Evolutionary conservation across 2,113 vertebrate genomes (phyloP), one percentile per base, ranked within the genome.

Genomic region (Ameiurus melas): DNA sequence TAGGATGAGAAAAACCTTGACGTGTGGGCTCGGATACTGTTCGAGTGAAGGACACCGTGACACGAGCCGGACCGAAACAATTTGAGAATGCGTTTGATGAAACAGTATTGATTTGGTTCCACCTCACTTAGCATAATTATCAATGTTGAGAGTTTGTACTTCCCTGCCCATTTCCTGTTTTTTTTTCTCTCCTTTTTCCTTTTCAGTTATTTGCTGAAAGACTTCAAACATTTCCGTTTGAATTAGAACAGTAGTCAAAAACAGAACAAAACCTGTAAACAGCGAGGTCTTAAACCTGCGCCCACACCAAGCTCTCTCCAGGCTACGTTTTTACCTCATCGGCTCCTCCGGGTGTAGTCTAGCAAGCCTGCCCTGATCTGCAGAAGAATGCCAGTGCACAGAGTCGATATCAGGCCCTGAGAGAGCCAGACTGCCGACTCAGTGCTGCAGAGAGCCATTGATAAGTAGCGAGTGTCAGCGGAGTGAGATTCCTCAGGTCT

Each of bases 91-190:
- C 96, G 95, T 93, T 95, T 97, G 97, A 98, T 99, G 97, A 97
- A 98, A 95, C 96, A 93, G 93, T 96, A 98, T 98, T 95, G 98
- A 98, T 98, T 95, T 92, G 62, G 96, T 95, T 96, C 96, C 95
- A 96, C 96, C 96, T 97, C 97, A 97, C 97, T 98, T 97, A 97
- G 95, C 96, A 97, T 98, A 98, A 99, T 98, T 98, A 98, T 97
- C 58, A 96, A 94, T 94, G 93, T 90, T 95, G 97, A 97, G 98
- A 98, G 96, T 81, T 81, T 53, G 51, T 87, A 71, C 84, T 77
- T 77, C 4, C 70, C 70, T 83, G 33, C 25, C 79, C 39, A n/a
- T 71, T 36, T 89, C 81, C 82, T n/a, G 17, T 62, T 83, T 73
- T 86, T 73, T 86, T 16, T 73, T 47, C 43, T 47, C 43, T 47